phyloP scores from a whole-genome alignment of 2,113 vertebrate species.

The Lampris incognitus region DNA sequence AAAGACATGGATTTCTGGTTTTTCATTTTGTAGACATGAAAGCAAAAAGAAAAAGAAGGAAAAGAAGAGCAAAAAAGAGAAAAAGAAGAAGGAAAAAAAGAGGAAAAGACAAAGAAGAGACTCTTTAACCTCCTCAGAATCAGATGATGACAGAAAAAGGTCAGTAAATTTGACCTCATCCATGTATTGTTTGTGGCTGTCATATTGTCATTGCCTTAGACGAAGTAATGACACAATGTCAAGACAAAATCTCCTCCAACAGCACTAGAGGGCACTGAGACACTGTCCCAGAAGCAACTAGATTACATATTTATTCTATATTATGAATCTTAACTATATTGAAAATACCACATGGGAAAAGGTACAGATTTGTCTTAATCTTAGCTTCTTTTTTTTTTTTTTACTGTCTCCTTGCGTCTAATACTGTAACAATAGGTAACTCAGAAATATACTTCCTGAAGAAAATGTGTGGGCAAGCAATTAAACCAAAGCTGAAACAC shows the following conservation, averaged over 20 bases:
- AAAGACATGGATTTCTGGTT: neutral
- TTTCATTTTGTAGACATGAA: slow-evolving; percentile 46
- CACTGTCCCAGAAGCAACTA: slow-evolving; percentile 19
- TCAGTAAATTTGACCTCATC: slow-evolving; percentile 29
- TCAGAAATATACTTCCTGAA: no score
- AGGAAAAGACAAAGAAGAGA: slow-evolving; percentile 81
- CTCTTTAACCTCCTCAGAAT: slow-evolving; percentile 47
- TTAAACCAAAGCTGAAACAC: no score
- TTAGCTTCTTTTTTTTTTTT: no score
- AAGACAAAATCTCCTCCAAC: neutral
- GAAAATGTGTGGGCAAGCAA: no score
- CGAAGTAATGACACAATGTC: no score
- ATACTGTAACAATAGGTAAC: no score
- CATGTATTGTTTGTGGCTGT: neutral
- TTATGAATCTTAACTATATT: no score
- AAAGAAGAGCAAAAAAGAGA: slow-evolving; percentile 86
- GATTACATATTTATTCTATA: no score
- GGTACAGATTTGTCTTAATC: no score
- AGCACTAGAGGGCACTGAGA: slow-evolving; percentile 73
- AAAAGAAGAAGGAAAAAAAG: slow-evolving; percentile 88
- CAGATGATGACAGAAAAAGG: slow-evolving; percentile 79
- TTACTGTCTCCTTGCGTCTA: no score
- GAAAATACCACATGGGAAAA: no score
- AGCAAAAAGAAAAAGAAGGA: slow-evolving; percentile 84
- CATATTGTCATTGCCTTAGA: no score